Conservation (phyloP, 2,113 vertebrate species). For the Hemichromis elongatus region DNA sequence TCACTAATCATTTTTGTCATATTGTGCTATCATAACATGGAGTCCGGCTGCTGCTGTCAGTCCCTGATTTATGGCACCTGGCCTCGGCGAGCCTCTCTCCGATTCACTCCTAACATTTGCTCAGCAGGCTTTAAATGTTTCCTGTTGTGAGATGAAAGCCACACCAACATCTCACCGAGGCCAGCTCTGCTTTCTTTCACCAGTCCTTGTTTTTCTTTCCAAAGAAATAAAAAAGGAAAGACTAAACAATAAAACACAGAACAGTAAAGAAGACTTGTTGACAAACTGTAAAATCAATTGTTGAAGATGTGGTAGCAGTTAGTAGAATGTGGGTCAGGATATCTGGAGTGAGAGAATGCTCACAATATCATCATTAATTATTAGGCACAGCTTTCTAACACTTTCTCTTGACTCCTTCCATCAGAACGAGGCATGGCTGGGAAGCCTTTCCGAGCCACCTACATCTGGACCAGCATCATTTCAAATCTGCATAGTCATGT, state of each 20-base stretch:
- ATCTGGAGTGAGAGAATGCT: neutral
- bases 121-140: slow-evolving; percentile 39
- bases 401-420: neutral
- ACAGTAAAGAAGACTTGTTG: neutral
- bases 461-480: slow-evolving; percentile 95
- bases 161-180: neutral
- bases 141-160: slow-evolving; percentile 45
- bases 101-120: slow-evolving; percentile 45
- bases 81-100: slow-evolving; percentile 2
- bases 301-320: neutral
- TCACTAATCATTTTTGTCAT: slow-evolving; percentile 40
- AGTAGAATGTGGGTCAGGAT: neutral
- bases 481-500: slow-evolving; percentile 83
- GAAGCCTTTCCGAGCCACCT: slow-evolving; percentile 91
- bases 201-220: neutral
- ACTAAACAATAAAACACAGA: neutral
- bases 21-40: slow-evolving; percentile 31
- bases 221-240: neutral
- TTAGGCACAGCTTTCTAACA: neutral
- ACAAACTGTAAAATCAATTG: neutral
- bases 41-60: slow-evolving; percentile 15
- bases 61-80: slow-evolving; percentile 40
- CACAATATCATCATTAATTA: neutral
- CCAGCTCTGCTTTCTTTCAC: neutral
- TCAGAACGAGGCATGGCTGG: slow-evolving; percentile 83